Base-by-base conservation (phyloP, 2,113 vertebrate species). In the Bos taurus region DNA sequence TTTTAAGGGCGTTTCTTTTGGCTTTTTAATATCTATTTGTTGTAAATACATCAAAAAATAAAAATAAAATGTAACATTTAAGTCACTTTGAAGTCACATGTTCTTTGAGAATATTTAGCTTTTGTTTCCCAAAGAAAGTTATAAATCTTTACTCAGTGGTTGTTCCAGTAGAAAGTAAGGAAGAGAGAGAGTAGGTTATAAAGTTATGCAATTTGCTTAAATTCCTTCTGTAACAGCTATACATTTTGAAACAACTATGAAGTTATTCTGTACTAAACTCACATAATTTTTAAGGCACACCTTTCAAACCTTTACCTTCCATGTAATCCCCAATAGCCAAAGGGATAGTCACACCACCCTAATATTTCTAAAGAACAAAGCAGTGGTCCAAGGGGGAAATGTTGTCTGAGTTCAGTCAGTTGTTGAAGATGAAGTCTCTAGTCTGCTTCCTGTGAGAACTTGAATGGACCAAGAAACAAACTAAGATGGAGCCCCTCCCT, bases 351-450 rank as follows among this genome's bases (percentile, higher is more conserved):
- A 90, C 2, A 40, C 6, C 2, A 15, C 3, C 10, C 26, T 5
- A 43, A 62, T 95, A 87, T 52, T 90, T 52, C 50, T 78, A 48
- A 96, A 95, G 46, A 86, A 81, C 48, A 94, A 94, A 77, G 33
- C 54, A 64, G 7, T 81, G 16, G 71, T 88, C 28, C 28, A 60
- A 25, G 86, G 12, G n/a, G 46, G 11, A 91, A 83, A 46, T 87
- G 16, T 52, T 52, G 5, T 80, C 56, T 81, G 67, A 82, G 15
- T 82, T 83, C 57, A 81, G 62, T 87, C 26, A 59, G 10, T 36
- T 92, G 57, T 91, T 89, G 48, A 88, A 94, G 80, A 48, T 33
- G 13, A 78, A 64, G 25, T 60, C 19, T 48, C 10, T 33, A 67
- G 25, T 74, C n/a, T 19, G 7, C 59, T 86, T 97, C 48, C 17